A percentile compares a stretch with the other conserved stretches of the same genome.
These are phyloP conservation scores for Poeciliopsis retropinna DNA, from an alignment of 2,113 vertebrate species.

Conservation along the genomic window DNA sequence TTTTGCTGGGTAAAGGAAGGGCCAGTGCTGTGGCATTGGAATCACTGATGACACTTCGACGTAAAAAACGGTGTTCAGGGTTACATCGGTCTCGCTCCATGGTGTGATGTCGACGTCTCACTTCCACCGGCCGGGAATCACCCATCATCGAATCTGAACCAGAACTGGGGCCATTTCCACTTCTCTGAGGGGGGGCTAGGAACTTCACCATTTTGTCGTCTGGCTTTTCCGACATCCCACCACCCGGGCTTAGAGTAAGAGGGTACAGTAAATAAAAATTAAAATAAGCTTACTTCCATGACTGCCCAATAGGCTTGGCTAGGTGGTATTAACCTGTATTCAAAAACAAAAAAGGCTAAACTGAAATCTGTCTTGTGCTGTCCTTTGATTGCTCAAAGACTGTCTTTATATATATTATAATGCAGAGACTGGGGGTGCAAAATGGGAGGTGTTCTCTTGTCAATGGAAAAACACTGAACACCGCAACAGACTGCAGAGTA, in stretches of 20 bases:
- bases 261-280: constrained; percentile 56
- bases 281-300: constrained; percentile 64
- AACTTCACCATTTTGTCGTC: constrained; percentile 83
- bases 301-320: constrained; percentile 47
- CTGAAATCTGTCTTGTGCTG: constrained; percentile 16
- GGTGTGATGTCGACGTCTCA: constrained; percentile 93
- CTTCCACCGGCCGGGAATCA: constrained; percentile 82
- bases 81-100: constrained; percentile 94
- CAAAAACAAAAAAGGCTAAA: constrained; percentile 38
- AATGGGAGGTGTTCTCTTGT: constrained; percentile 76
- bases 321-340: constrained; percentile 24
- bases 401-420: constrained; percentile 64
- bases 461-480: constrained; percentile 69
- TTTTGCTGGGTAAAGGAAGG: constrained; percentile 86
- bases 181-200: constrained; percentile 84
- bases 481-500: constrained; percentile 58
- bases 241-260: constrained; percentile 67
- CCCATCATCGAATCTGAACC: constrained; percentile 92
- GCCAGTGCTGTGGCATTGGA: constrained; percentile 96
- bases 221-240: constrained; percentile 84
- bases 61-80: constrained; percentile 94
- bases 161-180: constrained; percentile 89
- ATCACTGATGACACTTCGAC: constrained; percentile 97
- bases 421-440: constrained; percentile 53
- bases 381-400: constrained; percentile 43